Evolutionary conservation across 2,113 vertebrate species (phyloP), one percentile per base, ranked within the genome.

Genomic region (Apus apus): DNA sequence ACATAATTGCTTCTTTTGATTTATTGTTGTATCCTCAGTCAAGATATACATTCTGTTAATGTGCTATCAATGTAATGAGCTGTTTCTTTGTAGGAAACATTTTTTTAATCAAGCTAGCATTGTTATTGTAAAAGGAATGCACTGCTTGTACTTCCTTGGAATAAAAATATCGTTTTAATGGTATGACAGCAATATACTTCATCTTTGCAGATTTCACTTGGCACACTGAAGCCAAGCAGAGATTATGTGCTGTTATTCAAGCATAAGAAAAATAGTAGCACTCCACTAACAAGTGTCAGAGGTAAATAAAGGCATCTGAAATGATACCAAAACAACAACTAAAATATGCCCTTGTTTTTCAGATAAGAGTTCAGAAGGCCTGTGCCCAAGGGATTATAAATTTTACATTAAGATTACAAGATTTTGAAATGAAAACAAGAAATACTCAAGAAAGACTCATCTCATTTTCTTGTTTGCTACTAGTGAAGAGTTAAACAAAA

Each of bases 1-100:
- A 83, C 90, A 23, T 96, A 97, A 97, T 97, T 96, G 85, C 43
- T 46, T 91, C 62, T 51, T 79, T 81, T 94, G 90, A 96, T 95
- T 94, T 97, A 96, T 79, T 85, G 64, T 45, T 90, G 79, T 8
- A 6, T 51, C 84, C 70, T 90, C 79, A 76, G 76, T 74, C 30
- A 9, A 83, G 75, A 92, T 92, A 40, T 70, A 62, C 43, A 78
- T 85, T 91, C 72, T 89, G 50, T 79, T 95, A 90, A 96, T 72
- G 61, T 82, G 79, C 70, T 80, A 93, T 89, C 95, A 77, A 65
- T 64, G 77, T 85, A 96, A 97, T 97, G 89, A 95, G 89, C 80
- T 75, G 30, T n/a, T 92, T 92, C 90, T 62, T 80, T 26, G 50
- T 23, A 57, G 75, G 81, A 95, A 95, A 48, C 18, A 38, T 65